phyloP scores from a whole-genome alignment of 2,888 invertebrate genomes.

The Eumerus sabulonum region DNA sequence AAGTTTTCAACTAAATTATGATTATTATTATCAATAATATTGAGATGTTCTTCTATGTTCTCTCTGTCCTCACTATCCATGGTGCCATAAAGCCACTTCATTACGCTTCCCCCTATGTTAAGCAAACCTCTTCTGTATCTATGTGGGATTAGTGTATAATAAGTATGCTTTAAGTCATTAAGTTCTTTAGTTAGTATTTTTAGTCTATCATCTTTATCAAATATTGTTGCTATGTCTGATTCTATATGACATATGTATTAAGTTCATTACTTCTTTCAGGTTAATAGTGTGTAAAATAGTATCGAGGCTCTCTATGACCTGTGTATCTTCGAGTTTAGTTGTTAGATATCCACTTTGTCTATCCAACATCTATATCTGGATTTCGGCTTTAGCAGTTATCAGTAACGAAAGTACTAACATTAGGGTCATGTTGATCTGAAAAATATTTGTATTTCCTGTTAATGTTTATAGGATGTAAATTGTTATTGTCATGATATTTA shows the following conservation, averaged over 20 bases:
- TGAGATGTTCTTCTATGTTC: slow-evolving; percentile 54
- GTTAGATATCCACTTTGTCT: no score
- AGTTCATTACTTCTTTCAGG: slow-evolving; percentile 37
- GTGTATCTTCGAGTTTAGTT: no score
- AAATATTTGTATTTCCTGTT: no score
- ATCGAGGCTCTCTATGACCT: no score
- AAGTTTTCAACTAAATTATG: not conserved
- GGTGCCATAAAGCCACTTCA: slow-evolving; percentile 55
- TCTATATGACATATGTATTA: slow-evolving; percentile 36
- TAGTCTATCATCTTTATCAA: slow-evolving; percentile 3
- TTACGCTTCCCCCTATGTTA: slow-evolving; percentile 36
- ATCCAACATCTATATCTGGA: no score
- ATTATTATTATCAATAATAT: slow-evolving; percentile 40
- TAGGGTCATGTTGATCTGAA: no score
- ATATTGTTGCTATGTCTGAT: not conserved
- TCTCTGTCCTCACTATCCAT: slow-evolving; percentile 53
- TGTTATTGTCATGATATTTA: no score
- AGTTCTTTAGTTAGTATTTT: slow-evolving; percentile 18
- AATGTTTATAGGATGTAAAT: no score
- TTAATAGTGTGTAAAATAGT: slow-evolving; percentile 54
- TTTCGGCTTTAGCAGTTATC: no score
- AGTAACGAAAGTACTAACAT: no score
- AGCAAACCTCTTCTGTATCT: slow-evolving; percentile 49
- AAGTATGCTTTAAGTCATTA: slow-evolving; percentile 7
- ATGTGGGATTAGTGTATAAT: no score